Conservation (phyloP, 2,113 vertebrate genomes). For the Chelonoidis abingdonii region DNA sequence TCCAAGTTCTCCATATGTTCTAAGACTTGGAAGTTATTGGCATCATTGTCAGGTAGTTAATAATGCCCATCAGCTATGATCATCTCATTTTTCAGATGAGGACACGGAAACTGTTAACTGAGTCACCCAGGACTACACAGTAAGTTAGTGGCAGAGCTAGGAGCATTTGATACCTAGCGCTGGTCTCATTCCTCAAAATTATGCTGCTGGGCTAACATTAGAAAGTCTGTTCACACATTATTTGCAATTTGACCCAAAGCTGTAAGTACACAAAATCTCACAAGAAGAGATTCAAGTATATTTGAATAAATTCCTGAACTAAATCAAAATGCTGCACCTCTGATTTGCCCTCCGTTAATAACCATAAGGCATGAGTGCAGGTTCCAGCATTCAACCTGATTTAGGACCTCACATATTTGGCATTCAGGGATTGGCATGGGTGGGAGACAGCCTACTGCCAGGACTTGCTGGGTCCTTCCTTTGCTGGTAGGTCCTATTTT, state of each 20-base stretch:
- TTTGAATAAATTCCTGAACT: not conserved
- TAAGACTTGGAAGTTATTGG: not conserved
- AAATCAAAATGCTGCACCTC: not conserved
- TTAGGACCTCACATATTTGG: not conserved
- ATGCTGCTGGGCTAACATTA: not conserved
- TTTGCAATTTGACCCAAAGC: not conserved
- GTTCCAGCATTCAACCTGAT: not conserved
- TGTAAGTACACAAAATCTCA: not conserved
- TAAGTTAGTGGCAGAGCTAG: not conserved
- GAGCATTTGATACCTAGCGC: not conserved
- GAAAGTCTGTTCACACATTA: not conserved
- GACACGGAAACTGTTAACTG: not conserved
- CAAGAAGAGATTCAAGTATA: not conserved
- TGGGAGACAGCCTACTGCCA: too few species aligned
- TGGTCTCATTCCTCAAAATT: not conserved
- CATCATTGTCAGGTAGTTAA: not conserved
- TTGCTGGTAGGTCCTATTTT: not conserved
- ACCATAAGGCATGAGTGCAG: not conserved
- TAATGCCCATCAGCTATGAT: not conserved
- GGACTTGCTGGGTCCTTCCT: too few species aligned
- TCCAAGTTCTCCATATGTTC: not conserved
- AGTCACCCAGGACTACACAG: not conserved
- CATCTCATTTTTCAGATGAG: not conserved
- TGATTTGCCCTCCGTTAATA: not conserved
- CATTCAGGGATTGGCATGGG: not conserved